Conservation (phyloP, 2,113 vertebrate genomes). For the Penelope pileata region DNA sequence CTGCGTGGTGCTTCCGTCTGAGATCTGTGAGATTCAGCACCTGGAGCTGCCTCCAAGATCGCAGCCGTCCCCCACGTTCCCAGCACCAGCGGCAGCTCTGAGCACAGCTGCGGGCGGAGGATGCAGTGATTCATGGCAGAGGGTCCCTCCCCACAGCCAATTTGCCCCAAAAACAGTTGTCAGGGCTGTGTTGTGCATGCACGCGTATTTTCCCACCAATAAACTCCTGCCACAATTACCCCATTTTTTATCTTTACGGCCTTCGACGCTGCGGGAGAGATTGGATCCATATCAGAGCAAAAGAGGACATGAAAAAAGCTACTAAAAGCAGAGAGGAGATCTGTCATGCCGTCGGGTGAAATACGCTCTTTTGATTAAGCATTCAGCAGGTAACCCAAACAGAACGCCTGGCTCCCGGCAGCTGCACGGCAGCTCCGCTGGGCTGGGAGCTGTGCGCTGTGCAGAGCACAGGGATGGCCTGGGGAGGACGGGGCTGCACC, state of each 20-base stretch:
- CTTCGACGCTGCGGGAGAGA: not conserved
- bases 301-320: slow-evolving; percentile 39
- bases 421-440: rapidly evolving
- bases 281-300: slow-evolving; percentile 27
- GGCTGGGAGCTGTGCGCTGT: rapidly evolving
- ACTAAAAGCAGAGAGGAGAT: slow-evolving; percentile 4
- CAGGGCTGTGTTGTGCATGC: not conserved
- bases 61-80: not conserved
- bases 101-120: rapidly evolving
- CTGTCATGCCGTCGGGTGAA: slow-evolving; percentile 3
- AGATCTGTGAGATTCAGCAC: not conserved
- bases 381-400: not conserved
- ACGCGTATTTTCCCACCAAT: not conserved
- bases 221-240: slow-evolving; percentile 15
- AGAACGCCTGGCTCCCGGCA: not conserved
- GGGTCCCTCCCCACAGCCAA: not conserved
- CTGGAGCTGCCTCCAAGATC: rapidly evolving
- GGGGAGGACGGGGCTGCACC: not conserved
- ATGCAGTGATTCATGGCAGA: not conserved
- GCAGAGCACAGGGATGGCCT: rapidly evolving
- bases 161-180: not conserved
- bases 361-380: not conserved
- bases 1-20: not conserved
- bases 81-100: not conserved
- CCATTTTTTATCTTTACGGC: slow-evolving; percentile 62